Base-by-base conservation (phyloP, 2,797 vertebrate genomes). In the Crax fasciolata region DNA sequence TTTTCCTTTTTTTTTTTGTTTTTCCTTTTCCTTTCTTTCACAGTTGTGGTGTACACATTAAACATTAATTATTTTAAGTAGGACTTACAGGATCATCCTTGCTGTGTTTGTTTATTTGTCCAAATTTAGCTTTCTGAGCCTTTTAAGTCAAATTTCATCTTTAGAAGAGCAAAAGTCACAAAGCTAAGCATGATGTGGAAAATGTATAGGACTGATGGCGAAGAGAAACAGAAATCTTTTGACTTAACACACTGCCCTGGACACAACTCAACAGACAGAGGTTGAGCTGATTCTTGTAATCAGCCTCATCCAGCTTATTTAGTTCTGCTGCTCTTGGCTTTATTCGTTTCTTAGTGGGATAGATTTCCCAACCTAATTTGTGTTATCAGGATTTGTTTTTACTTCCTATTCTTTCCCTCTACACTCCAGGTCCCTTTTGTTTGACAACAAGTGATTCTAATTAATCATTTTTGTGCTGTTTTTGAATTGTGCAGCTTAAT, bases 401-500 rank as follows among this genome's bases (percentile, higher is more conserved):
- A 20, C 61, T 94, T 94, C 28, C 49, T 76, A 78, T 95, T 96
- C 81, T 97, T 87, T 68, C 41, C 55, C 74, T 97, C 38, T 35
- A 38, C 80, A 72, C 7, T 93, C 54, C 35, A 89, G 46, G 49
- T 91, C 28, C 44, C 75, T 76, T 94, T 97, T 97, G 90, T 96
- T 91, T 95, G 76, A 68, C 54, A 76, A 67, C 24, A 88, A 93
- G 44, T 76, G 30, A 87, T 90, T 97, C 90, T 96, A 97, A 98
- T 98, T 97, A 97, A 97, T 97, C 90, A 96, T 96, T 95, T 83
- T 79, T 85, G 46, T 90, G 23, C 51, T 94, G 57, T 81, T 84
- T 89, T 96, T 96, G 90, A 84, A 91, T 93, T 84, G 57, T 63
- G 48, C 43, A 82, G 57, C 63, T 97, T 95, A 89, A 89, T 94